These are phyloP conservation scores for Pollenia labialis DNA, from an alignment of 2,888 invertebrate genomes.

Conservation along the genomic window DNA sequence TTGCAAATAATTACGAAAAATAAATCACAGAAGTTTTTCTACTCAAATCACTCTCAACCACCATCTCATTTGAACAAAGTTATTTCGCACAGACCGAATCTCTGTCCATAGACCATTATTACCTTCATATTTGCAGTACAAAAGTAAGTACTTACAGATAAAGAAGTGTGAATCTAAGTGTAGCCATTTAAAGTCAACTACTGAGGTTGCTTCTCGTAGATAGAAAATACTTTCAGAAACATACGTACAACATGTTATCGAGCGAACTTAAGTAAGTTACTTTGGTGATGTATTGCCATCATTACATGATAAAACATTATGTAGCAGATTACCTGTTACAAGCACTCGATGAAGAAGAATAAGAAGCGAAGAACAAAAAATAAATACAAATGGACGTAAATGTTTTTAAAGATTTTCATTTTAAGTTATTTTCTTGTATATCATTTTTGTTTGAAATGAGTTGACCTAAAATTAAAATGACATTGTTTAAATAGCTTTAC, in stretches of 20 bases:
- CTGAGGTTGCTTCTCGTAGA: constrained; percentile 46
- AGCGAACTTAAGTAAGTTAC: constrained; percentile 34
- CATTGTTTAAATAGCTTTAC: constrained; percentile 29
- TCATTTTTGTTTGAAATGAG: background rate
- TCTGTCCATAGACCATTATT: background rate
- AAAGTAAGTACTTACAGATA: constrained; percentile 10
- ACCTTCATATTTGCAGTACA: background rate
- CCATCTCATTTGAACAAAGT: background rate
- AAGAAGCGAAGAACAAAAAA: background rate
- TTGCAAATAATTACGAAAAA: constrained; percentile 55
- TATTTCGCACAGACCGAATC: background rate
- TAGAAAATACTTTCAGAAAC: constrained; percentile 9
- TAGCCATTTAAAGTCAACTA: constrained; percentile 66
- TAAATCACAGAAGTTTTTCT: constrained; percentile 45
- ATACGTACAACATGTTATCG: background rate
- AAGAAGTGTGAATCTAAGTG: constrained; percentile 48
- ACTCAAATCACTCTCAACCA: constrained; percentile 16
- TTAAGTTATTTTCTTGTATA: background rate
- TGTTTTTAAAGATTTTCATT: constrained; percentile 43
- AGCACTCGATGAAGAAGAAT: background rate
- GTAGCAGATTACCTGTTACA: constrained; percentile 60
- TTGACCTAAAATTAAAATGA: constrained; percentile 1
- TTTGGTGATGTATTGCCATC: constrained; percentile 63
- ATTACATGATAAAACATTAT: constrained; percentile 64
- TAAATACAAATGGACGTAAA: constrained; percentile 7